Evolutionary conservation across 2,888 invertebrate species (phyloP), one percentile per base, ranked within the genome.

Genomic region (Pachycephus smyrnensis): DNA sequence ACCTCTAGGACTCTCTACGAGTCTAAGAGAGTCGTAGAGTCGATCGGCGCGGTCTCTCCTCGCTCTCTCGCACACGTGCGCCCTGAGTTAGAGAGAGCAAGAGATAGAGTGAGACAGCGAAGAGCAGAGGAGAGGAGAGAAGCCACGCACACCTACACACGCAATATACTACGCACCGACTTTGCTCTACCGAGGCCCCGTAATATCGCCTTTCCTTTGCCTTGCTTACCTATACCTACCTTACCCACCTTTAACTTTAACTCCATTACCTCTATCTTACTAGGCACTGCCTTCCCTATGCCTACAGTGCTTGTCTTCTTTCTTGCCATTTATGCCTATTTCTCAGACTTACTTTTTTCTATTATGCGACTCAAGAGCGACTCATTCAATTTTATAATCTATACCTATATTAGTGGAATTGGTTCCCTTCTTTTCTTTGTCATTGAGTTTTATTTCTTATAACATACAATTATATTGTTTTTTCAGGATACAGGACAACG

Each of bases 21-120:
- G 83, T 85, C 84, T 86, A 86, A 87, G 88, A 88, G 89, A 89
- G 87, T 87, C 86, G 85, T 85, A 85, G 71, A 71, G 71, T 71
- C 71, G 71, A 31, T 31, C 71, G 12, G 71, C 71, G 31, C 12
- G 71, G 32, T 71, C 12, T 55, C 55, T 55, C 55, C 55, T 55
- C 9, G 55, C 55, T 55, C 55, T 55, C 55, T 55, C 23, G 55
- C 55, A 55, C 55, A 55, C 55, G 55, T 55, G 55, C 55, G 55
- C 55, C 23, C 9, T 23, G 23, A 55, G 55, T 55, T 9, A 55
- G 23, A 55, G 55, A 55, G 55, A 55, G 15, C 23, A 40, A 15
- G 40, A 40, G 40, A 15, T 12, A 15, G 40, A 40, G 37, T 3
- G 37, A 15, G 40, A 1, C 6, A 55, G 9, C 55, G 23, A 55